phyloP scores from a whole-genome alignment of 2,113 vertebrate genomes.

The Indicator maculatus region DNA sequence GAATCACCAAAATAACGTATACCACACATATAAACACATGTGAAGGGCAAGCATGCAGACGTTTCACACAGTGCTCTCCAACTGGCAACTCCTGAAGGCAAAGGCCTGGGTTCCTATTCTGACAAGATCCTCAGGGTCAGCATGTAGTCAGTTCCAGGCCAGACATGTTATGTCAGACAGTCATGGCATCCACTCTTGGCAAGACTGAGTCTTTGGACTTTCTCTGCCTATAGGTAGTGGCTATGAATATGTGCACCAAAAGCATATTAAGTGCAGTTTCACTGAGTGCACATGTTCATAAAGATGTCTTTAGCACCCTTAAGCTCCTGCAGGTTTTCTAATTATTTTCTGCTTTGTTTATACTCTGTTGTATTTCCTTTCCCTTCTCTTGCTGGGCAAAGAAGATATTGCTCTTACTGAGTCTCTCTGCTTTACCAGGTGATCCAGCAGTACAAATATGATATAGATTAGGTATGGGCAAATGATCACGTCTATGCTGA shows the following conservation, averaged over 20 bases:
- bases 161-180: not conserved
- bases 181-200: not conserved
- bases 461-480: slow-evolving; percentile 18
- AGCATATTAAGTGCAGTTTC: not conserved
- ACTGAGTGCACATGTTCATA: not conserved
- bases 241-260: not conserved
- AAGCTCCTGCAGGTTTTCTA: not conserved
- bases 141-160: not conserved
- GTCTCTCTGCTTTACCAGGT: not conserved
- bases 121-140: not conserved
- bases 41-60: not conserved
- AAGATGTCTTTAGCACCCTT: not conserved
- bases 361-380: not conserved
- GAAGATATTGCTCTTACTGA: not conserved
- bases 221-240: not conserved
- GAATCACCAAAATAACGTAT: not conserved
- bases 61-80: not conserved
- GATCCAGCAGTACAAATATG: not conserved
- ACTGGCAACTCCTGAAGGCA: not conserved
- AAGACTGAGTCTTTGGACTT: not conserved
- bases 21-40: accelerated
- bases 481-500: not conserved
- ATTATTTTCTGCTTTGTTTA: slow-evolving; percentile 5
- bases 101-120: not conserved
- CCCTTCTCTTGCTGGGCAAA: not conserved